Evolutionary conservation across 2,113 vertebrate species (phyloP).

Genomic region (Brachypodius melanocephalos): DNA sequence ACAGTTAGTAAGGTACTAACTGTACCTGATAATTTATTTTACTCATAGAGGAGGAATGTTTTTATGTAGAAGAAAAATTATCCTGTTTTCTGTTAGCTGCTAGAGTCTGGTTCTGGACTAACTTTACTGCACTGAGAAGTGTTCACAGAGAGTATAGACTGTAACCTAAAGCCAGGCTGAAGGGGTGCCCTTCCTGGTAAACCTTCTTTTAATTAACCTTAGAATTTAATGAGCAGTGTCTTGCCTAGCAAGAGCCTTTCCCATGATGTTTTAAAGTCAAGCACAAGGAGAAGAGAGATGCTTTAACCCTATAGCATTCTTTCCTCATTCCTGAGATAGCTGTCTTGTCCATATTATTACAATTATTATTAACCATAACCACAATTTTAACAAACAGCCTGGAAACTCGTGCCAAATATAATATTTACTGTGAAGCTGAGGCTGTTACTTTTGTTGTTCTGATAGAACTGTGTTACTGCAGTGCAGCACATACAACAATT

Average conservation of each 20-base stretch:
- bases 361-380: background rate
- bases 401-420: background rate
- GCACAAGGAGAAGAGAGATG: background rate
- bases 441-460: background rate
- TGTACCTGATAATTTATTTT: background rate
- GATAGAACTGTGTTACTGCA: background rate
- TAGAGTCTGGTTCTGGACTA: background rate
- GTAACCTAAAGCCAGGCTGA: background rate
- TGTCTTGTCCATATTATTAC: background rate
- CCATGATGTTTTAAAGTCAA: background rate
- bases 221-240: background rate
- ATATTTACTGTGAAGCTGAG: background rate
- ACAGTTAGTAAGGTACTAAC: background rate
- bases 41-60: background rate
- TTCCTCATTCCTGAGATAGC: background rate
- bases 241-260: background rate
- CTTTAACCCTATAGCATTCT: background rate
- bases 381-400: background rate
- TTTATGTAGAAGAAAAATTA: background rate
- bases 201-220: background rate
- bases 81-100: background rate
- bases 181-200: background rate
- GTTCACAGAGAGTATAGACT: background rate
- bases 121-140: background rate
- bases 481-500: background rate